Base-by-base conservation (phyloP, 2,113 vertebrate species). In the Anser cygnoides region DNA sequence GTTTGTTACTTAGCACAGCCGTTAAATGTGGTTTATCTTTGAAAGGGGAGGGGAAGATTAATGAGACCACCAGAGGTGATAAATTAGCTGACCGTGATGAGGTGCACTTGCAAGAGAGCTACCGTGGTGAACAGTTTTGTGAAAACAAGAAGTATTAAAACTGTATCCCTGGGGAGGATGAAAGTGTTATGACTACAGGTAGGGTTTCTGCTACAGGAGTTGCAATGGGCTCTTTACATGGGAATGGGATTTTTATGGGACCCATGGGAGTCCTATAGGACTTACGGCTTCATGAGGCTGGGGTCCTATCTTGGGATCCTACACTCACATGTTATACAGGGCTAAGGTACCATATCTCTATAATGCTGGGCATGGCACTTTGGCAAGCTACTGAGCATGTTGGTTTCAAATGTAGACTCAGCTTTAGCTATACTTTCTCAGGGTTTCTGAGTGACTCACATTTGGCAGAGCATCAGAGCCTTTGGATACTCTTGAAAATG, bases 11-110 rank as follows among this genome's bases (percentile, higher is more conserved):
- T 92, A 91, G 66, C 37, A 46, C 13, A 78, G n/a, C 17, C 66
- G 73, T 89, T 87, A 87, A 91, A 87, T 62, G 81, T 73, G 70
- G 70, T 93, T 96, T 96, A 93, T 93, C 96, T 91, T 50, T 76
- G 57, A 67, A 91, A 94, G 44, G 10, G 14, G 49, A 89, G 58
- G 46, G 58, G 21, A 49, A 92, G 86, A 92, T 74, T 76, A 93
- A 93, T 0, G 4, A 91, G 50, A 76, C 49, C 21, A 73, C n/a
- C 50, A 89, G 58, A 94, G 92, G 86, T 81, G 76, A 95, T 81
- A 35, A 86, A 96, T 94, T 94, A 92, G 81, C 61, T 92, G 90
- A 81, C 68, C 0, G 0, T 84, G 88, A 92, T 89, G 80, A 83
- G 74, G 62, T 84, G 74, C 61, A 28, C 62, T 95, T 72, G 78